phyloP scores from a whole-genome alignment of 2,113 vertebrate genomes.

The human region DNA sequence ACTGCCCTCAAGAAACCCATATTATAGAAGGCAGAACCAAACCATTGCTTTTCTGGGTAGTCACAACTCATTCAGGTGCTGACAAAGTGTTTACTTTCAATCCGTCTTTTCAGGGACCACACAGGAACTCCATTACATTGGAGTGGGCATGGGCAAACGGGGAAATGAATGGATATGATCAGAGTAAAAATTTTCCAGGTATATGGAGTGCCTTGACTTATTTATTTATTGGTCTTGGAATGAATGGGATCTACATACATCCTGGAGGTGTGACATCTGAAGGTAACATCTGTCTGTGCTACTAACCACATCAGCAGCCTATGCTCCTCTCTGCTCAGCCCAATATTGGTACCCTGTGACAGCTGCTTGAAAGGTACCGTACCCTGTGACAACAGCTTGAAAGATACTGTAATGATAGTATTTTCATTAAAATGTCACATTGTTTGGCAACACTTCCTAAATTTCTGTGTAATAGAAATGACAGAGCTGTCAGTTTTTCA shows the following conservation, averaged over 20 bases:
- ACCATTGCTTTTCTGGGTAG: background rate
- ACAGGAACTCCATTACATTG: background rate
- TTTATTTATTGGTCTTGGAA: background rate
- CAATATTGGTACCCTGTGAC: background rate
- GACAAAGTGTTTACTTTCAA: background rate
- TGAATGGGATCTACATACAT: background rate
- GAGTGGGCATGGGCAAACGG: background rate
- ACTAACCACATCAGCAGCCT: background rate
- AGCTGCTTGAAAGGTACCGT: background rate
- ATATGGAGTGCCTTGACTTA: background rate
- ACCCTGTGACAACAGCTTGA: background rate
- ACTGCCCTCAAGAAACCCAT: background rate
- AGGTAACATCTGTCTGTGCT: too few relatives aligned
- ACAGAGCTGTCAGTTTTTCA: background rate
- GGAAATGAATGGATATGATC: background rate
- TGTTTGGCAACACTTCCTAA: background rate
- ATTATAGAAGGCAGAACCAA: background rate
- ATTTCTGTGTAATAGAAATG: background rate
- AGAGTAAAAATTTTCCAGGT: background rate
- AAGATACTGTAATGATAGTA: background rate
- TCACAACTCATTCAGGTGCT: background rate
- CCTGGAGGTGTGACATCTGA: background rate
- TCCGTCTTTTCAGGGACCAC: background rate
- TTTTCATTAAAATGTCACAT: background rate
- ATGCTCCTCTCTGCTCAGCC: background rate